These are phyloP conservation scores for Drosophila maculinotata DNA, from an alignment of 2,888 invertebrate genomes.

Conservation along the genomic window DNA sequence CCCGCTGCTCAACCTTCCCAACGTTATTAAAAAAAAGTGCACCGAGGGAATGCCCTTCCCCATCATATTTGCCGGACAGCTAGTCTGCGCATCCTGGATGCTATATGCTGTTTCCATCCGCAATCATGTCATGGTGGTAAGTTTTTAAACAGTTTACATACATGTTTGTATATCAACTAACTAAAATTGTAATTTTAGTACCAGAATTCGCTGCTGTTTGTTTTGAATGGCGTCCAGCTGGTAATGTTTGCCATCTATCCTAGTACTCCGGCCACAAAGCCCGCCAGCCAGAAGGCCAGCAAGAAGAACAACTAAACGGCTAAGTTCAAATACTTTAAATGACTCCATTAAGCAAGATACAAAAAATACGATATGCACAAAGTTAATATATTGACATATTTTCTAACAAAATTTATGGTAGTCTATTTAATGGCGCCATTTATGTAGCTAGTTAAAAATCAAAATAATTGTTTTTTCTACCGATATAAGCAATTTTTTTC, in stretches of 20 bases:
- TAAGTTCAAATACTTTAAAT: conserved; percentile 26
- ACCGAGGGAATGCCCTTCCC: conserved; percentile 95
- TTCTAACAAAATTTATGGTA: neutral
- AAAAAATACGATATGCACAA: conserved; percentile 5
- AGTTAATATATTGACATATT: neutral
- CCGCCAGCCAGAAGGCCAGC: conserved; percentile 38
- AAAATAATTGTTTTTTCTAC: conserved; percentile 43
- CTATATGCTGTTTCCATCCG: conserved; percentile 83
- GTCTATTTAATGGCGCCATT: conserved; percentile 10
- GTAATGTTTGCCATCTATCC: conserved; percentile 90
- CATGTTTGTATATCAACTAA: neutral
- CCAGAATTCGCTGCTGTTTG: conserved; percentile 89
- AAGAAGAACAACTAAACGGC: conserved; percentile 75
- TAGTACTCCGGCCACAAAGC: conserved; percentile 84
- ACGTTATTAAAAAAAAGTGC: conserved; percentile 92
- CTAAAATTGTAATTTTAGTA: conserved; percentile 86
- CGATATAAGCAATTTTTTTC: conserved; percentile 47
- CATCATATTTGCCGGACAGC: conserved; percentile 92
- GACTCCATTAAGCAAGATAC: conserved; percentile 23
- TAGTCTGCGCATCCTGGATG: conserved; percentile 87
- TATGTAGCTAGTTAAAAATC: conserved; percentile 20
- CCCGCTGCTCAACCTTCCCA: conserved; percentile 89
- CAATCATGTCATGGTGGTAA: conserved; percentile 81
- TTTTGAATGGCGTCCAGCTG: conserved; percentile 88
- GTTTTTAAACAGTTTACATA: conserved; percentile 22